Evolutionary conservation across 2,888 invertebrate species (phyloP).

Genomic region (Drosophila ezoana): DNA sequence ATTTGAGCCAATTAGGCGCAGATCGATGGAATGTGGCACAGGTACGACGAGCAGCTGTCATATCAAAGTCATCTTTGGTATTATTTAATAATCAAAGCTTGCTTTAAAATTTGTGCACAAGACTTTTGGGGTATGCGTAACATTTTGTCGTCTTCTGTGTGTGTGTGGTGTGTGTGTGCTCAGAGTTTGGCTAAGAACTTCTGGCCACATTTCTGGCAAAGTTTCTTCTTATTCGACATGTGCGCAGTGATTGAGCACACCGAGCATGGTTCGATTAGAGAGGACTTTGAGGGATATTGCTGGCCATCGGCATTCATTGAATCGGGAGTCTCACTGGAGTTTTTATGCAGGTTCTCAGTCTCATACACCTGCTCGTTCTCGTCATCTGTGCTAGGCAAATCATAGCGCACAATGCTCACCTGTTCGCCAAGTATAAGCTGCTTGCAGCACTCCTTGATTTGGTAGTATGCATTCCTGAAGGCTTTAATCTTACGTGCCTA

Average conservation of each 20-base stretch:
- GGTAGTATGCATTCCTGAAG: constrained; percentile 69
- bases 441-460: constrained; percentile 70
- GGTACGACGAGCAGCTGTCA: constrained; percentile 30
- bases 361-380: constrained; percentile 20
- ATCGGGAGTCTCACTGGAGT: background rate
- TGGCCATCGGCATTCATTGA: background rate
- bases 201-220: constrained; percentile 57
- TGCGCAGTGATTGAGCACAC: background rate
- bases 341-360: background rate
- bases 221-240: constrained; percentile 21
- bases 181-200: constrained; percentile 84
- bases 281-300: background rate
- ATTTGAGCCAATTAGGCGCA: constrained; percentile 38
- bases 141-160: no score
- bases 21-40: constrained; percentile 21
- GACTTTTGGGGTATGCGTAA: background rate
- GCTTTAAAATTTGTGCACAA: background rate
- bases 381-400: constrained; percentile 67
- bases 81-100: constrained; percentile 22
- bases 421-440: constrained; percentile 62
- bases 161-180: constrained; percentile 5
- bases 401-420: constrained; percentile 57
- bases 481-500: constrained; percentile 57
- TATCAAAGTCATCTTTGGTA: constrained; percentile 38
- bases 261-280: background rate